Evolutionary conservation across 2,113 vertebrate species (phyloP), one percentile per base, ranked within the genome.

Genomic region (Tachysurus fulvidraco): DNA sequence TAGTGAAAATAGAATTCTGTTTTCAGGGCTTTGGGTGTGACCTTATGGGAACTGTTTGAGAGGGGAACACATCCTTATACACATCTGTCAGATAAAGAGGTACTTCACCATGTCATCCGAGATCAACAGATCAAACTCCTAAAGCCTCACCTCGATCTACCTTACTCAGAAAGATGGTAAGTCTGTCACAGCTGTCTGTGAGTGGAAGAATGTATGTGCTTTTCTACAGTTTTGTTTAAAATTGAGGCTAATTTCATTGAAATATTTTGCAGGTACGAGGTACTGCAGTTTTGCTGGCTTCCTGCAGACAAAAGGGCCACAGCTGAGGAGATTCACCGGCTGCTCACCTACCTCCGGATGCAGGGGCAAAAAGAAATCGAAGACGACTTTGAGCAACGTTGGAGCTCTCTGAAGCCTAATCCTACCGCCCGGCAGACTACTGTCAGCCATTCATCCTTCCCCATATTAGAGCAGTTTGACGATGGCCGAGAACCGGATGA

Each of bases 241-340:
- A 54, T 54, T 59, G 17, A 19, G 54, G 17, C 17, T 79, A 79
- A 57, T 9, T 41, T 4, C 36, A 36, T 36, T 46, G 1, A 67
- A 16, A 44, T 90, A 87, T 67, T 41, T 30, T 91, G 0, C 88
- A 99, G 98, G 98, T 97, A 96, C 71, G 98, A 99, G 93, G 96
- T 99, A 55, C 90, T 99, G 71, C 98, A 98, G 94, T 97, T 99
- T 92, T 99, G 98, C 60, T 99, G 98, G 98, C 92, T 98, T 59
- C 93, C 96, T 23, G 94, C 96, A 74, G 97, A 99, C 86, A 96
- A 96, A 92, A 95, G 98, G 62, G 97, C 97, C 0, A 97, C 96
- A 0, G 97, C 97, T 0, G 98, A 99, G 80, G 98, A 99, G 73
- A 96, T 99, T 25, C 97, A 99, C 65, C 95, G 97, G 36, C 94